phyloP scores from a whole-genome alignment of 1,140 invertebrate genomes.

The Trypoxylus dichotomus region DNA sequence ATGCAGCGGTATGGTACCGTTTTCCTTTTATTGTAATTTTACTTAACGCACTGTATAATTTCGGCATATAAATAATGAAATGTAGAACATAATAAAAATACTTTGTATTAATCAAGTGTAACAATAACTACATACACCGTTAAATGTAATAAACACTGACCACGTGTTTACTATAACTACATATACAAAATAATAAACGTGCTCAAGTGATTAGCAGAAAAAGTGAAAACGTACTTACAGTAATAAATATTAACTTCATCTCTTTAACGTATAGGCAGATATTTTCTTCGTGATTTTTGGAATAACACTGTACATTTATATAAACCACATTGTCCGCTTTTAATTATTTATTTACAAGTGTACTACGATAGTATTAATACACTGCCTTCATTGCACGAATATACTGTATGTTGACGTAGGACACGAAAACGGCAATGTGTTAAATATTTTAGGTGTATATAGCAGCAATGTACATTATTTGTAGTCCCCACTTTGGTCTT shows the following conservation, averaged over 20 bases:
- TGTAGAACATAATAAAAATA: no score
- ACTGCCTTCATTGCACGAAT: conserved; percentile 14
- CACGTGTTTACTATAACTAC: not conserved
- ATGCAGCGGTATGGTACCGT: no score
- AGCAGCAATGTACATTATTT: conserved; percentile 27
- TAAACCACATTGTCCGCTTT: conserved; percentile 17
- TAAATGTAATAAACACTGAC: not conserved
- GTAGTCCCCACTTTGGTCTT: conserved; percentile 26
- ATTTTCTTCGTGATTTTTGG: not conserved
- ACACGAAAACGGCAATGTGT: conserved; percentile 17
- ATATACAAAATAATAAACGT: not conserved
- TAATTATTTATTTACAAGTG: not conserved
- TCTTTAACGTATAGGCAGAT: not conserved
- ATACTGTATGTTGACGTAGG: not conserved
- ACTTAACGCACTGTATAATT: no score
- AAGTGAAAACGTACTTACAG: conserved; percentile 4
- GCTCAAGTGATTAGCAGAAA: not conserved
- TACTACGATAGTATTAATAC: conserved; percentile 1
- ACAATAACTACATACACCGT: not conserved
- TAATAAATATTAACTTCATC: conserved; percentile 20
- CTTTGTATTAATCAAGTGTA: not conserved
- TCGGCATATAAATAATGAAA: no score
- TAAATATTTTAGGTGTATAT: conserved; percentile 25
- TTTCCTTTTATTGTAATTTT: no score
- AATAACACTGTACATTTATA: conserved; percentile 2